These are phyloP conservation scores for Microtus montanus DNA, from an alignment of 2,113 vertebrate species.

Conservation along the genomic window DNA sequence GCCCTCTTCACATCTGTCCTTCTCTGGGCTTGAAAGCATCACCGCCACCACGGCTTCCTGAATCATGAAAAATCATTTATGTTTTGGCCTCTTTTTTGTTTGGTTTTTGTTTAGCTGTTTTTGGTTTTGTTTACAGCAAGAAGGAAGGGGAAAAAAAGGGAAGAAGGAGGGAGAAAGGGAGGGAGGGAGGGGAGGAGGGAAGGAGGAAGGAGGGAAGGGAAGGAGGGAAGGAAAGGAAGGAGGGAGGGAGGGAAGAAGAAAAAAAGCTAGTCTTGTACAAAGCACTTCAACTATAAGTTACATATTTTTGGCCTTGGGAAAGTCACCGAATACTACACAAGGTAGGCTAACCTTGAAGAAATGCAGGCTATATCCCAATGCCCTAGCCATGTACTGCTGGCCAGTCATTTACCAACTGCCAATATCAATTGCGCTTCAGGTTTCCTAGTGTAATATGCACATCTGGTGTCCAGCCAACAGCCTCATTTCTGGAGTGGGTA, in stretches of 20 bases:
- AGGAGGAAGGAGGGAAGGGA: too few relatives aligned
- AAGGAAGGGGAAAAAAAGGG: too few relatives aligned
- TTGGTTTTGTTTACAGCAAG: neutral
- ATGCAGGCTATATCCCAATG: neutral
- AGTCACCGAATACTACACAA: constrained; percentile 27
- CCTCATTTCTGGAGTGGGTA: neutral
- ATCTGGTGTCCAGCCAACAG: neutral
- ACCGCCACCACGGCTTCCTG: neutral
- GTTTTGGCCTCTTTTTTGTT: neutral
- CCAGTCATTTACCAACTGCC: constrained; percentile 5
- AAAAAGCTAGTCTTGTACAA: neutral
- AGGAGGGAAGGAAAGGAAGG: neutral
- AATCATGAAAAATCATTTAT: neutral
- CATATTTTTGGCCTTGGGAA: neutral
- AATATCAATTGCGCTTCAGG: neutral
- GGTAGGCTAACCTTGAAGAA: neutral
- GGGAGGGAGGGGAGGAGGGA: neutral
- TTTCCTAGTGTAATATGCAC: neutral
- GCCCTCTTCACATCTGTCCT: neutral
- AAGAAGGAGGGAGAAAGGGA: neutral
- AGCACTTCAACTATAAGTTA: constrained; percentile 1
- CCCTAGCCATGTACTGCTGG: neutral
- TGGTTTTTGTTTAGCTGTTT: neutral
- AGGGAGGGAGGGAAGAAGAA: neutral
- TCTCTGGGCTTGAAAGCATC: neutral